These are phyloP conservation scores for Dendroctonus valens DNA, from an alignment of 1,140 invertebrate species.

Conservation along the genomic window DNA sequence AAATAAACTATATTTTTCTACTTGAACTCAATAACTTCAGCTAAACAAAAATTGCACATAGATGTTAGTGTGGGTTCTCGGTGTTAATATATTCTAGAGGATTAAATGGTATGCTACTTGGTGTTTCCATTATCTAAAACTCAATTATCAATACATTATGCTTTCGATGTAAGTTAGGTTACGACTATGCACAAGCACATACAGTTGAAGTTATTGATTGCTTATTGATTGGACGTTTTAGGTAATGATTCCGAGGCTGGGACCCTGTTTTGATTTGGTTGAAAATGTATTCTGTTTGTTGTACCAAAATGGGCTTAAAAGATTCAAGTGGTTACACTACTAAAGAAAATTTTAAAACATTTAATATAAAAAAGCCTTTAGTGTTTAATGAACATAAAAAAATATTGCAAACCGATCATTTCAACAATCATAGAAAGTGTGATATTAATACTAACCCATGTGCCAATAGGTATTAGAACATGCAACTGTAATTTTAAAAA, in stretches of 20 bases:
- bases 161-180: conserved; percentile 41
- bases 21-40: conserved; percentile 28
- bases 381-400: no score
- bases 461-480: no score
- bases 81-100: conserved; percentile 42
- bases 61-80: conserved; percentile 36
- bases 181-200: conserved; percentile 35
- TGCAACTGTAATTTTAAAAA: no score
- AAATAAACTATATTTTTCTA: conserved; percentile 28
- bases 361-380: no score
- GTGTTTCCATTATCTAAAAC: conserved; percentile 14
- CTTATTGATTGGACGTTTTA: conserved; percentile 20
- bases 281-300: no score
- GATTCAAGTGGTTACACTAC: no score
- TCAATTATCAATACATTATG: conserved; percentile 30
- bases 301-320: no score
- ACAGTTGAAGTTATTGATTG: conserved; percentile 30
- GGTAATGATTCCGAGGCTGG: conserved; percentile 45
- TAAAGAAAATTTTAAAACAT: no score
- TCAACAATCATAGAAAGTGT: no score
- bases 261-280: conserved; percentile 37
- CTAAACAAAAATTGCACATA: conserved; percentile 27
- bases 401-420: no score
- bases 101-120: conserved; percentile 26
- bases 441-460: no score